Conservation (phyloP, 2,113 vertebrate genomes). For the Lasiurus borealis region DNA sequence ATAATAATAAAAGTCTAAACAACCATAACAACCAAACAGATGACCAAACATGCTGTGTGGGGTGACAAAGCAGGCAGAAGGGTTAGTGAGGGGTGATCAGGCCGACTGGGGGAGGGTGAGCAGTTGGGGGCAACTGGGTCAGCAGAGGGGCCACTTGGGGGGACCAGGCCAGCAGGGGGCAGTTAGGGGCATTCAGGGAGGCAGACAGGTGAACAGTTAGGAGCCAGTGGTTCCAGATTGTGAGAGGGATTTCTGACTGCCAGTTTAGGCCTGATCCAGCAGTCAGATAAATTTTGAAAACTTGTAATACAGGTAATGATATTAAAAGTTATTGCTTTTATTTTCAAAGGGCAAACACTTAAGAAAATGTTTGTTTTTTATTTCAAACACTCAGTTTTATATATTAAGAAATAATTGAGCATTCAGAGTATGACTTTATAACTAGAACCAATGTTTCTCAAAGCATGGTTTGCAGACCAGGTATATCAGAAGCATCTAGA, state of each 20-base stretch:
- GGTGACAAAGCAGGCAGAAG: no score
- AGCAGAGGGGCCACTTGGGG: no score
- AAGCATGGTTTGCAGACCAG: neutral
- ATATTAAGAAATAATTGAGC: conserved; percentile 40
- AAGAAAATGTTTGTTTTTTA: conserved; percentile 31
- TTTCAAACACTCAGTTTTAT: conserved; percentile 37
- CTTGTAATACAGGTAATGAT: conserved; percentile 9
- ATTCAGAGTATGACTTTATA: conserved; percentile 22
- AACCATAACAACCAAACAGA: no score
- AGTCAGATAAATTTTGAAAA: neutral
- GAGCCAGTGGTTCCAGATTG: no score
- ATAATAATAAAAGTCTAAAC: neutral
- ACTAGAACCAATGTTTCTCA: conserved; percentile 29
- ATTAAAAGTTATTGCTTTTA: conserved; percentile 40
- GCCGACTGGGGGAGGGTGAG: accelerated
- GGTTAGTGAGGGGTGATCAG: no score
- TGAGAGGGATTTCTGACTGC: no score
- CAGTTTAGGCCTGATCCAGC: no score
- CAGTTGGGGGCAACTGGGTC: no score
- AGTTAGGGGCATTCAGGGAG: no score
- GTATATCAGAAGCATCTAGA: neutral
- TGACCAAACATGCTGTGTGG: no score
- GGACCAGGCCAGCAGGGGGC: no score
- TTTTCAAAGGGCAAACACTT: conserved; percentile 42
- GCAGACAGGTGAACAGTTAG: no score